Base-by-base conservation (phyloP, 1,140 invertebrate species). In the Nylanderia fulva region DNA sequence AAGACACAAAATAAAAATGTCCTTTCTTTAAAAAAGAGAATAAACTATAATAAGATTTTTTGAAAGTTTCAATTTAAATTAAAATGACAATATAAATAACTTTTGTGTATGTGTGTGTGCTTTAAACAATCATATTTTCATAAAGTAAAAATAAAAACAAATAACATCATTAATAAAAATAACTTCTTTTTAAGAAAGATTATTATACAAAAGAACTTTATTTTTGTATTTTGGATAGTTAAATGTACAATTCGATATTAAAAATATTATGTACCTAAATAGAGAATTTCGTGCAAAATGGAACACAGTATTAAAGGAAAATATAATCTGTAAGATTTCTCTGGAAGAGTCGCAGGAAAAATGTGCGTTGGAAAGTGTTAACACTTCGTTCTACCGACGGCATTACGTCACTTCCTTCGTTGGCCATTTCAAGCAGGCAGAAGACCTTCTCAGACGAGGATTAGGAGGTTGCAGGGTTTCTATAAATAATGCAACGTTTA, bases 401-500 rank as follows among this genome's bases (percentile, higher is more conserved):
- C 45, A 84, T 76, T 88, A 71, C 84, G 84, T 89, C 86, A 88
- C 84, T 82, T 89, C 66, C 85, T 90, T 76, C 48, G 85, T 54
- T 80, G 79, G 63, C 88, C 74, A 85, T 86, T 89, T 89, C 86
- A 89, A 89, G 85, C 79, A 90, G 86, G 77, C 84, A 88, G 88
- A 86, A 90, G 84, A 90, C 83, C 76, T 86, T 90, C 89, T 90
- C 86, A 90, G 89, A 90, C 89, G 56, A 69, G 75, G 89, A 90
- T 90, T 90, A 90, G 88, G 77, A 89, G 86, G 87, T 88, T 82
- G 74, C 86, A 61, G 72, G 89, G 86, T 86, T 90, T 90, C 89
- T 90, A 90, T 90, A 90, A 90, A 90, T 90, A 90, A 89, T 89
- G 84, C 89, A 86, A 88, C 90, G 54, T 86, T 86, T 84, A 87